Base-by-base conservation (phyloP, 2,888 invertebrate genomes). In the Ceriagrion tenellum region DNA sequence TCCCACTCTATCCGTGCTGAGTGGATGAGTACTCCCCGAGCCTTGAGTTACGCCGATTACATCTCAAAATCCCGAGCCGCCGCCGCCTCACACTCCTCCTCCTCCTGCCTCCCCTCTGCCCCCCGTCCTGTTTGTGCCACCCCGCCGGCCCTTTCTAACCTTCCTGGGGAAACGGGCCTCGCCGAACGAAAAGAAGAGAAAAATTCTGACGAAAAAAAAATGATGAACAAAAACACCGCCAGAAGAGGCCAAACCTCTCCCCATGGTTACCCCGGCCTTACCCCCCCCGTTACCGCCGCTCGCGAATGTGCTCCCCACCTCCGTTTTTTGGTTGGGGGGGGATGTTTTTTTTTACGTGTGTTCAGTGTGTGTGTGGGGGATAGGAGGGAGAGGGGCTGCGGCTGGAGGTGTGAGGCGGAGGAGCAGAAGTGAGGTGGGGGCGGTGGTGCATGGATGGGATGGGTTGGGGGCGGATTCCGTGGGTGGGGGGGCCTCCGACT, bases 1-100 rank as follows among this genome's bases (percentile, higher is more conserved):
- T 93, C 93, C 93, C 93, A 47, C 30, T 93, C 47, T 47, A 93
- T 93, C 93, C 93, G 59, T 63, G 93, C 63, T 93, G 93, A 93
- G 93, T 93, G 93, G 93, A 93, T 93, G 93, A 93, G 93, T 93
- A 93, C 69, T 93, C 69, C 93, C 47, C 16, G 69, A 93, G 93
- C 59, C 69, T 69, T 69, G 93, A 93, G 93, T 93, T 93, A 69
- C 93, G 69, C 93, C 93, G 93, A 93, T 93, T 69, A 74, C 93
- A 69, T 69, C 69, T 63, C 93, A 63, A 63, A 93, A 81, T 81
- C 81, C 47, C 47, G 55, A 40, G 2, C 55, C n/a, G 26, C 55
- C 55, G 12, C 55, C 16, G 3, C 81, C 81, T 81, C 81, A 13
- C 81, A 1, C 81, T 35, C 81, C 35, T 35, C 16, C 35, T 16